Evolutionary conservation across 2,797 vertebrate genomes (phyloP).

Genomic region (Meda fulgida): DNA sequence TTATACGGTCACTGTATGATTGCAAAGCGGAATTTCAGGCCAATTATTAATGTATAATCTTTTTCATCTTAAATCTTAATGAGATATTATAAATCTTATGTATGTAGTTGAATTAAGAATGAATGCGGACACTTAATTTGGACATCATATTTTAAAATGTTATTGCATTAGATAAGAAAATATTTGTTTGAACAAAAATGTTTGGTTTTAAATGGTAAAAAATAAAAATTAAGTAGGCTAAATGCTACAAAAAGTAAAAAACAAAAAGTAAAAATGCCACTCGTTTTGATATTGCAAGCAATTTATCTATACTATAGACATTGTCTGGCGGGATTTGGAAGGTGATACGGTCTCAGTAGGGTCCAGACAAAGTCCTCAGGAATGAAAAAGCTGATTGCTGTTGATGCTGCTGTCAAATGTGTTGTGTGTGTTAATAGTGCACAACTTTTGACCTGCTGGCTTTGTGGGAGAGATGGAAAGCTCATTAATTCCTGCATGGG

Average conservation of each 20-base stretch:
- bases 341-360: background rate
- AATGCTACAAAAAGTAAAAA: background rate
- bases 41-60: background rate
- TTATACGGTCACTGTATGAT: background rate
- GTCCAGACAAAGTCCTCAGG: slow-evolving; percentile 23
- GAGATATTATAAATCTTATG: background rate
- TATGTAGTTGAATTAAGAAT: background rate
- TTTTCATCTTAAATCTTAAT: background rate
- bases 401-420: slow-evolving; percentile 28
- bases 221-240: too few relatives aligned
- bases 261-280: background rate
- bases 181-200: background rate
- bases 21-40: background rate
- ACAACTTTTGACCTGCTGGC: slow-evolving; percentile 46
- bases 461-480: slow-evolving; percentile 51
- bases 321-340: slow-evolving; percentile 1
- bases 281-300: background rate
- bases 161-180: background rate
- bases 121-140: background rate
- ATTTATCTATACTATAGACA: background rate
- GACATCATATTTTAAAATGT: background rate
- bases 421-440: slow-evolving; percentile 46
- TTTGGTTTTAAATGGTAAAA: background rate
- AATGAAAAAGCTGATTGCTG: slow-evolving; percentile 7
- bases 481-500: slow-evolving; percentile 32